A percentile compares a stretch with the other conserved stretches of the same genome.
phyloP scores from a whole-genome alignment of 2,797 vertebrate genomes.

The Mycteria americana region DNA sequence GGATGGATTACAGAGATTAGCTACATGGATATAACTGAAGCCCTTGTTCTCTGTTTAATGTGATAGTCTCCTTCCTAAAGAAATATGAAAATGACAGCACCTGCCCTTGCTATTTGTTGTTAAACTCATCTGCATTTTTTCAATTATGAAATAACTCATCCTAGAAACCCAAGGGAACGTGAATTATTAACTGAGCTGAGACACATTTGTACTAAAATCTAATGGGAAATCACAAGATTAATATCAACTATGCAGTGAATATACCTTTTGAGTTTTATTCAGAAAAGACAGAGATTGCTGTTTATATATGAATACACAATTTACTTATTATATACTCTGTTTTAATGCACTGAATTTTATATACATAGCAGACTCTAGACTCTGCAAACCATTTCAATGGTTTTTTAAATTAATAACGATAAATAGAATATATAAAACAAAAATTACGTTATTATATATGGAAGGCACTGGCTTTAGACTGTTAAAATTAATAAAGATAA shows the following conservation, averaged over 20 bases:
- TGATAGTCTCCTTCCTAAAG: background rate
- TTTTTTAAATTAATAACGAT: background rate
- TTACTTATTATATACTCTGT: background rate
- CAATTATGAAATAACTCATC: constrained; percentile 42
- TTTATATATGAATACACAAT: background rate
- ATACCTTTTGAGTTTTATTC: background rate
- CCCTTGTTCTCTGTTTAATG: constrained; percentile 16
- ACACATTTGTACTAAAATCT: constrained; percentile 22
- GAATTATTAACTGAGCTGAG: constrained; percentile 43
- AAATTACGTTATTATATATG: background rate
- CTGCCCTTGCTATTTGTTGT: constrained; percentile 7
- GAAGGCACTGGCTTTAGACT: background rate
- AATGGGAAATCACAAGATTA: constrained; percentile 42
- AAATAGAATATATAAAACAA: background rate
- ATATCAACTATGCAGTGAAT: background rate
- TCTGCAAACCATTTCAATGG: background rate
- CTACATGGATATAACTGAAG: constrained; percentile 9
- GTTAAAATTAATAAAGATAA: background rate
- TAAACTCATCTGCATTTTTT: constrained; percentile 63
- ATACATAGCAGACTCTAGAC: background rate
- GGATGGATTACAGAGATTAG: background rate
- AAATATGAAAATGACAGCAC: background rate
- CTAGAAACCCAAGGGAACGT: background rate
- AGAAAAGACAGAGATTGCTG: background rate
- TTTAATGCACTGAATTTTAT: background rate